Percentiles rank a stretch among this genome's conserved stretches.
Conservation (phyloP, 2,888 invertebrate genomes). For the Drosophila suboccidentalis region DNA sequence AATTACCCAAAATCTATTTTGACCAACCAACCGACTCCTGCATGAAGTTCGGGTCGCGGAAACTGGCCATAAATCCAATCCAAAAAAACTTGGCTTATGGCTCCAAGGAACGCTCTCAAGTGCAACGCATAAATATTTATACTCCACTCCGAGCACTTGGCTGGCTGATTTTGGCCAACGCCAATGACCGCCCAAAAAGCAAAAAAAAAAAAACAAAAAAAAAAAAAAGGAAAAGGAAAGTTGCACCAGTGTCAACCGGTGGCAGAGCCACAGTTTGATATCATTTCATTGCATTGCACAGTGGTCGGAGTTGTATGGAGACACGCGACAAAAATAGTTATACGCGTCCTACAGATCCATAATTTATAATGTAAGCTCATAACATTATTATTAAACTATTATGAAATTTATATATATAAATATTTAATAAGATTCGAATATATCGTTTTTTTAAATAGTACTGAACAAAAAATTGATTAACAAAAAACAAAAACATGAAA, state of each 20-base stretch:
- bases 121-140: slow-evolving; percentile 79
- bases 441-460: too few relatives aligned
- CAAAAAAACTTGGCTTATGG: slow-evolving; percentile 4
- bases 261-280: slow-evolving; percentile 28
- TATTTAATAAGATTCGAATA: too few relatives aligned
- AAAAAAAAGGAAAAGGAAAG: slow-evolving; percentile 54
- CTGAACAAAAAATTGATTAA: too few relatives aligned
- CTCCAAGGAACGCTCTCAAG: slow-evolving; percentile 66
- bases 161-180: slow-evolving; percentile 44
- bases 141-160: slow-evolving; percentile 13
- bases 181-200: slow-evolving; percentile 73
- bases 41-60: slow-evolving; percentile 63
- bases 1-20: slow-evolving; percentile 6
- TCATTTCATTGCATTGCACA: background rate
- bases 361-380: too few relatives aligned
- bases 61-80: slow-evolving; percentile 67
- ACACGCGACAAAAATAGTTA: too few relatives aligned
- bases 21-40: slow-evolving; percentile 16
- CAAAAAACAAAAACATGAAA: too few relatives aligned
- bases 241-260: slow-evolving; percentile 61
- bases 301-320: too few relatives aligned
- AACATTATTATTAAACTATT: too few relatives aligned
- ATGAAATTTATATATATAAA: too few relatives aligned
- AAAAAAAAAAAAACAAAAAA: slow-evolving; percentile 11
- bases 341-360: too few relatives aligned